These are phyloP conservation scores for Agrotis clavis DNA, from an alignment of 2,888 invertebrate species.

Conservation along the genomic window DNA sequence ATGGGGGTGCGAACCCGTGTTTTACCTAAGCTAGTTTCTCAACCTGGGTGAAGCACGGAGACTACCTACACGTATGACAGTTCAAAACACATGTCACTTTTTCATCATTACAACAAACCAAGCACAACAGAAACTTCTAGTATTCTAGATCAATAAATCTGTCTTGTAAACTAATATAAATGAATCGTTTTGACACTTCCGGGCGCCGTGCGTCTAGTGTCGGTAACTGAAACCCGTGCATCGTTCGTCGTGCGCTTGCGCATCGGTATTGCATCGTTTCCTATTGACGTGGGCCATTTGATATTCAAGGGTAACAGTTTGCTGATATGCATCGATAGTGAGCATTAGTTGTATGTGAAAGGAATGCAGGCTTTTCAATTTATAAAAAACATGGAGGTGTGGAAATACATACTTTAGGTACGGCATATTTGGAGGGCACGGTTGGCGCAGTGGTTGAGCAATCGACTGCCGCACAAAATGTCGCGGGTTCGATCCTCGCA, in stretches of 20 bases:
- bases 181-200: constrained; percentile 39
- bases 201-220: neutral
- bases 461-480: too few relatives aligned
- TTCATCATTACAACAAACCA: too few relatives aligned
- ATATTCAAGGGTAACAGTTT: constrained; percentile 31
- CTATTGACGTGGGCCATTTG: constrained; percentile 23
- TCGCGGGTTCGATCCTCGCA: too few relatives aligned
- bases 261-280: constrained; percentile 33
- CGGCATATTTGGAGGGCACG: too few relatives aligned
- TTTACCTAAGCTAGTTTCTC: too few relatives aligned
- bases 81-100: neutral
- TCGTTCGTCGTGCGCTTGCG: constrained; percentile 39
- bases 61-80: too few relatives aligned
- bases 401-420: too few relatives aligned
- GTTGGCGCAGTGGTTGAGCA: too few relatives aligned
- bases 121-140: constrained; percentile 12
- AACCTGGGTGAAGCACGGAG: too few relatives aligned
- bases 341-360: neutral
- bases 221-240: constrained; percentile 40
- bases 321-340: neutral
- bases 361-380: neutral
- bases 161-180: constrained; percentile 27
- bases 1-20: too few relatives aligned
- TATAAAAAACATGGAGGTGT: too few relatives aligned
- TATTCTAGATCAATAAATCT: constrained; percentile 19